Percentiles rank a stretch among this genome's conserved stretches.
Conservation (phyloP, 1,140 invertebrate genomes). For the Leptinotarsa lineolata region DNA sequence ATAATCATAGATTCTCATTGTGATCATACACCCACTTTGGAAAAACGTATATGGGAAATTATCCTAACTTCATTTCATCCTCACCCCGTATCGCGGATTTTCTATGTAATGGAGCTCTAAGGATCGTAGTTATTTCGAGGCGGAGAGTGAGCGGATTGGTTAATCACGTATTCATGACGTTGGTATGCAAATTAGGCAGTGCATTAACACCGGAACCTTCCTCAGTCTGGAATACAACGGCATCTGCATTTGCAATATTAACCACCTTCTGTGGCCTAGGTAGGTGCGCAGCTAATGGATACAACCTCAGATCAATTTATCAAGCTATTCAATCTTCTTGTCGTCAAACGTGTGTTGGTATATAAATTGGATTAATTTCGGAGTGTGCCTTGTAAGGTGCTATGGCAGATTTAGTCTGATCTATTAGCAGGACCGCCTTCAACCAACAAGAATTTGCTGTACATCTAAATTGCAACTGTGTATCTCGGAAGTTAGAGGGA, state of each 20-base stretch:
- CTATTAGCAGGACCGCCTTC: not conserved
- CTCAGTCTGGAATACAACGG: constrained; percentile 30
- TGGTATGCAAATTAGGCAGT: constrained; percentile 37
- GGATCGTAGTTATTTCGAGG: constrained; percentile 2
- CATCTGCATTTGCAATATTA: constrained; percentile 30
- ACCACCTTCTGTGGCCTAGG: constrained; percentile 21
- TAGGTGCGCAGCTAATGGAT: constrained; percentile 33
- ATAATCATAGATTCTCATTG: too few relatives aligned
- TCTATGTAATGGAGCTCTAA: constrained; percentile 1
- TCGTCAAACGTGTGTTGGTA: constrained; percentile 18
- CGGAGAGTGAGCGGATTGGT: constrained; percentile 8
- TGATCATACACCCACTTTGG: too few relatives aligned
- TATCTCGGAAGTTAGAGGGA: too few relatives aligned
- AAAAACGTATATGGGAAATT: too few relatives aligned
- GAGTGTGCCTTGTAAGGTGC: not conserved
- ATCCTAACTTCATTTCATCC: not conserved
- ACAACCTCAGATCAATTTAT: constrained; percentile 29
- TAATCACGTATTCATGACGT: constrained; percentile 40
- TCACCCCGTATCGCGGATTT: not conserved
- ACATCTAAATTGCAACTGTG: too few relatives aligned
- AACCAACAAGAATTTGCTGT: too few relatives aligned
- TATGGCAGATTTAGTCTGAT: too few relatives aligned
- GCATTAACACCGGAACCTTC: constrained; percentile 38
- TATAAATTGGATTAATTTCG: not conserved
- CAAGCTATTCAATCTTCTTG: constrained; percentile 30